These are phyloP conservation scores for Psammodynastes pulverulentus DNA, from an alignment of 2,113 vertebrate genomes.

Conservation along the genomic window DNA sequence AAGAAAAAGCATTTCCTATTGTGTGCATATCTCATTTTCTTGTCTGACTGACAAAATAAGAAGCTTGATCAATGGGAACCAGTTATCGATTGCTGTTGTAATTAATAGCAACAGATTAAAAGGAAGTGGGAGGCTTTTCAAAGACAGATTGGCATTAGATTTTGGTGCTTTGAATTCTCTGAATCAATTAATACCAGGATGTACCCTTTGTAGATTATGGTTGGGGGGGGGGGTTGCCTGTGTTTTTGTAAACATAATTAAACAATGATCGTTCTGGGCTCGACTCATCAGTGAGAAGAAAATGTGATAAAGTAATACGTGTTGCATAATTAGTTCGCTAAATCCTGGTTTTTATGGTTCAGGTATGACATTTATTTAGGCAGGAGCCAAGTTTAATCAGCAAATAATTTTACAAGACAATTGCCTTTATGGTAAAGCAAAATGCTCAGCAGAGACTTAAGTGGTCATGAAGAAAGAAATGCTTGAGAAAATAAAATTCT, in stretches of 20 bases:
- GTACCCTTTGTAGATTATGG: constrained; percentile 19
- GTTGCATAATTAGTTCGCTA: constrained; percentile 44
- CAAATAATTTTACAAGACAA: constrained; percentile 41
- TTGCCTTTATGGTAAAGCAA: constrained; percentile 12
- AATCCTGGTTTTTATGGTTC: constrained; percentile 46
- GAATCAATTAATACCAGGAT: constrained; percentile 30
- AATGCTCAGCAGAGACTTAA: neutral
- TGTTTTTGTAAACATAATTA: constrained; percentile 51
- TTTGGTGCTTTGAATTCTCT: constrained; percentile 15
- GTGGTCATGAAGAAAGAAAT: constrained; percentile 22
- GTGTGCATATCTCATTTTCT: neutral
- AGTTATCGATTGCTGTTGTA: constrained; percentile 19
- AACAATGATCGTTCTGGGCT: constrained; percentile 56
- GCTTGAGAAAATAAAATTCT: neutral
- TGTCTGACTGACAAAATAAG: constrained; percentile 2
- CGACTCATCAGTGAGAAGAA: constrained; percentile 42
- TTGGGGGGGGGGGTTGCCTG: constrained; percentile 19
- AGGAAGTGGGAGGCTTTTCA: neutral
- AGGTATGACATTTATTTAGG: constrained; percentile 42
- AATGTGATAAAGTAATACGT: constrained; percentile 38
- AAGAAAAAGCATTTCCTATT: neutral
- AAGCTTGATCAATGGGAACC: constrained; percentile 30
- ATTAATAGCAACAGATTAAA: constrained; percentile 21
- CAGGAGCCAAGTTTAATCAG: constrained; percentile 41
- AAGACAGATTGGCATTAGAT: constrained; percentile 8